phyloP scores from a whole-genome alignment of 1,140 invertebrate genomes.

The Venustaconcha ellipsiformis region DNA sequence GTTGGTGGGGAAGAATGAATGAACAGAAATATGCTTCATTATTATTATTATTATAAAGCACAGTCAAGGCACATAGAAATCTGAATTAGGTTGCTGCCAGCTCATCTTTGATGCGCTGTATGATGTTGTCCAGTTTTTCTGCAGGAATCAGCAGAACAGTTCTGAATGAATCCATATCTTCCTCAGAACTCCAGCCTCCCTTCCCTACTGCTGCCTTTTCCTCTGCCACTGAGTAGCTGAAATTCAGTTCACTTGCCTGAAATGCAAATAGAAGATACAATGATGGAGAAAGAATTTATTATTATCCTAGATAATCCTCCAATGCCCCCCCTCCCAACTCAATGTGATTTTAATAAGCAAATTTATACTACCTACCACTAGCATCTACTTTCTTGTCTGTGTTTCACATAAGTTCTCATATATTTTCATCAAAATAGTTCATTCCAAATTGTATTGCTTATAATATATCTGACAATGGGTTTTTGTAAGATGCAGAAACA shows the following conservation, averaged over 20 bases:
- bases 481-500: too few species aligned
- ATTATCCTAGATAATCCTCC: too few species aligned
- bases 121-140: slow-evolving; percentile 13
- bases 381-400: too few species aligned
- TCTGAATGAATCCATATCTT: slow-evolving; percentile 27
- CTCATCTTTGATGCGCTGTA: slow-evolving; percentile 24
- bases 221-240: slow-evolving; percentile 25
- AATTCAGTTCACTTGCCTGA: slow-evolving; percentile 14
- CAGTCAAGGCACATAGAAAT: background rate
- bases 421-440: too few species aligned
- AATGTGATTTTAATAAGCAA: too few species aligned
- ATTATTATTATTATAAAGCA: background rate
- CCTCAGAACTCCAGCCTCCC: slow-evolving; percentile 26
- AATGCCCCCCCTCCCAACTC: too few species aligned
- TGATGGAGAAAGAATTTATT: too few species aligned
- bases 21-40: background rate
- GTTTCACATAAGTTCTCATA: too few species aligned
- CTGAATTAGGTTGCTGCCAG: slow-evolving; percentile 13
- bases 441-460: too few species aligned
- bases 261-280: background rate
- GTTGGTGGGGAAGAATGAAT: background rate
- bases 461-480: too few species aligned
- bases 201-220: slow-evolving; percentile 14
- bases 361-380: too few species aligned
- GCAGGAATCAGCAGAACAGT: slow-evolving; percentile 22